Conservation (phyloP, 2,797 vertebrate species). For the Apogon hyalosoma region DNA sequence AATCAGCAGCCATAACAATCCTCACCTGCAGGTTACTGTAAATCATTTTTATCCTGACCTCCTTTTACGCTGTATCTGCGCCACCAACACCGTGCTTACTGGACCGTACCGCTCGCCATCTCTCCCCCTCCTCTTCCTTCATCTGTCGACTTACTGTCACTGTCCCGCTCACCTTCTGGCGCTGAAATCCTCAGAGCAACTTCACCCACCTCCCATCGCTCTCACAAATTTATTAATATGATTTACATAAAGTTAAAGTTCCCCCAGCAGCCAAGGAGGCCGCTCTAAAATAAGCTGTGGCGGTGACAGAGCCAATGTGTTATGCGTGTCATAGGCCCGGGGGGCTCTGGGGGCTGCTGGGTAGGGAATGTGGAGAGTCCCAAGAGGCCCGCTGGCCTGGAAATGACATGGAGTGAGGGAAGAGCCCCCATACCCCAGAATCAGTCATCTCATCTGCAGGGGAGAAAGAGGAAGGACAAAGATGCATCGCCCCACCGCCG, state of each 20-base stretch:
- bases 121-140: conserved; percentile 39
- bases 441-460: conserved; percentile 81
- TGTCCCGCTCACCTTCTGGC: conserved; percentile 74
- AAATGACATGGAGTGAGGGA: conserved; percentile 87
- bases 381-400: conserved; percentile 82
- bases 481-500: conserved; percentile 65
- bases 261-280: conserved; percentile 65
- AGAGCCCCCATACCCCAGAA: conserved; percentile 78
- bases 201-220: conserved; percentile 12
- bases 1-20: conserved; percentile 20
- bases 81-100: conserved; percentile 41
- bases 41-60: conserved; percentile 62
- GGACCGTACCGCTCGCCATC: conserved; percentile 30
- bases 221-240: conserved; percentile 85
- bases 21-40: conserved; percentile 45
- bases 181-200: conserved; percentile 76
- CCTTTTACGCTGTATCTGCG: conserved; percentile 47
- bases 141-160: conserved; percentile 78
- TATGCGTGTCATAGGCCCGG: conserved; percentile 78
- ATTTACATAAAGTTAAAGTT: conserved; percentile 87
- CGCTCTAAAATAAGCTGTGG: conserved; percentile 82
- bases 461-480: conserved; percentile 78
- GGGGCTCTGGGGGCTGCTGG: conserved; percentile 65
- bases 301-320: conserved; percentile 84
- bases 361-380: conserved; percentile 62